These are phyloP conservation scores for Serranus cabrilla DNA, from an alignment of 2,797 vertebrate genomes.

Conservation along the genomic window DNA sequence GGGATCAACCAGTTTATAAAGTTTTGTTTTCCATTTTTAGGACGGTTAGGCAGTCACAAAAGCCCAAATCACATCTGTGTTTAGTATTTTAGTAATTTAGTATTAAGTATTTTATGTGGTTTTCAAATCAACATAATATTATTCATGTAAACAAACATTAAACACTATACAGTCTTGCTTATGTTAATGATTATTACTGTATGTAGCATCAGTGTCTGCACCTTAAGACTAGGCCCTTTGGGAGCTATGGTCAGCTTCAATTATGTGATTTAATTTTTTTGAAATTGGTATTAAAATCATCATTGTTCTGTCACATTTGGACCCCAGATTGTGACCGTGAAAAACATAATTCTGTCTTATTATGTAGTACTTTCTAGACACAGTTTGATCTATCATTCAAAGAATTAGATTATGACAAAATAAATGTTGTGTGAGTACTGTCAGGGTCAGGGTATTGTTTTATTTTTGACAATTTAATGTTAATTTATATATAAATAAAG, in stretches of 20 bases:
- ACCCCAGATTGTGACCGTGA: not conserved
- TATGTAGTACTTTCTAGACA: not conserved
- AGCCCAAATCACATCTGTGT: not conserved
- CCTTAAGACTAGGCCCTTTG: not conserved
- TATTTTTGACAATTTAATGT: not conserved
- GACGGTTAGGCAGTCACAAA: not conserved
- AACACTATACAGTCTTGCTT: not conserved
- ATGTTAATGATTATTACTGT: not conserved
- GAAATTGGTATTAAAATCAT: not conserved
- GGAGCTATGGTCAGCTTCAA: accelerated
- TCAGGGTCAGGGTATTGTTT: not conserved
- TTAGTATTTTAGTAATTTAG: too few relatives aligned
- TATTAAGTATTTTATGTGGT: too few relatives aligned
- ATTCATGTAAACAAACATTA: not conserved
- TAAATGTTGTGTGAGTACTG: not conserved
- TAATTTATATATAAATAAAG: not conserved
- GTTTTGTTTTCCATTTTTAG: too few relatives aligned
- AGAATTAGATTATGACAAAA: not conserved
- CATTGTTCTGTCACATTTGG: not conserved
- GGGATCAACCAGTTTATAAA: not conserved
- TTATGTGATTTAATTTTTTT: not conserved
- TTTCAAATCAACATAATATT: too few relatives aligned
- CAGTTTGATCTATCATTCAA: not conserved
- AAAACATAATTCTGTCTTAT: not conserved
- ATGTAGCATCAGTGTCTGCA: not conserved